Percentiles rank a stretch among this genome's conserved stretches.
These are phyloP conservation scores for Tetropium fuscum DNA, from an alignment of 2,888 invertebrate genomes.

Conservation along the genomic window DNA sequence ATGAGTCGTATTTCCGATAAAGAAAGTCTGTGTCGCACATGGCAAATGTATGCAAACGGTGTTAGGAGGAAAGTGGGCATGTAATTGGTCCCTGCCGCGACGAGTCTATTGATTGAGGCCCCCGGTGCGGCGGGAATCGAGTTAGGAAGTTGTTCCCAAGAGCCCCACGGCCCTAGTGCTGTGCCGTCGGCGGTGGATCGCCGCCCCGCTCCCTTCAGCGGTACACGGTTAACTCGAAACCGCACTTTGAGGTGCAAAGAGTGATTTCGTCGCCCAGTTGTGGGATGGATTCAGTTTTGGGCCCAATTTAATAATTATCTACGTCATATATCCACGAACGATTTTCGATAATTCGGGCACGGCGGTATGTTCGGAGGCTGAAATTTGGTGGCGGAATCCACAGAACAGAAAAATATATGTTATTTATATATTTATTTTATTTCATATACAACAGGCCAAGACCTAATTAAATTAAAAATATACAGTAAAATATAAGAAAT, in stretches of 20 bases:
- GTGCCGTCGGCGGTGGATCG: constrained; percentile 38
- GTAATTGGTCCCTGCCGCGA: constrained; percentile 68
- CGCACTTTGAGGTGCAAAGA: constrained; percentile 17
- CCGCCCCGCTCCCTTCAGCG: constrained; percentile 22
- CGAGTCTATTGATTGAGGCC: constrained; percentile 68
- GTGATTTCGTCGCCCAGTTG: too few relatives aligned
- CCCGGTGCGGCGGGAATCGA: constrained; percentile 64
- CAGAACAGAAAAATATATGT: too few relatives aligned
- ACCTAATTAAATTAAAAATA: too few relatives aligned
- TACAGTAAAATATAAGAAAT: too few relatives aligned
- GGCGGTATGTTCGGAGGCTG: too few relatives aligned
- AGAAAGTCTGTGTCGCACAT: constrained; percentile 52
- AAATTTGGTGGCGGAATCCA: too few relatives aligned
- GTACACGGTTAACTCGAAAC: constrained; percentile 25
- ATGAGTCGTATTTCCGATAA: constrained; percentile 49
- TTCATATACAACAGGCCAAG: too few relatives aligned
- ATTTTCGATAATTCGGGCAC: too few relatives aligned
- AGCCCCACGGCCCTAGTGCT: constrained; percentile 38
- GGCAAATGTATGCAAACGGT: constrained; percentile 68
- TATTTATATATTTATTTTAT: too few relatives aligned
- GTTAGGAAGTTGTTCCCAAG: constrained; percentile 64
- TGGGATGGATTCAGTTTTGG: too few relatives aligned
- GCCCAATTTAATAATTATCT: too few relatives aligned
- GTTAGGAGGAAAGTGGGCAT: constrained; percentile 69
- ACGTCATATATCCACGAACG: too few relatives aligned